phyloP scores from a whole-genome alignment of 2,888 invertebrate genomes.

The Agapetus fuscipes region DNA sequence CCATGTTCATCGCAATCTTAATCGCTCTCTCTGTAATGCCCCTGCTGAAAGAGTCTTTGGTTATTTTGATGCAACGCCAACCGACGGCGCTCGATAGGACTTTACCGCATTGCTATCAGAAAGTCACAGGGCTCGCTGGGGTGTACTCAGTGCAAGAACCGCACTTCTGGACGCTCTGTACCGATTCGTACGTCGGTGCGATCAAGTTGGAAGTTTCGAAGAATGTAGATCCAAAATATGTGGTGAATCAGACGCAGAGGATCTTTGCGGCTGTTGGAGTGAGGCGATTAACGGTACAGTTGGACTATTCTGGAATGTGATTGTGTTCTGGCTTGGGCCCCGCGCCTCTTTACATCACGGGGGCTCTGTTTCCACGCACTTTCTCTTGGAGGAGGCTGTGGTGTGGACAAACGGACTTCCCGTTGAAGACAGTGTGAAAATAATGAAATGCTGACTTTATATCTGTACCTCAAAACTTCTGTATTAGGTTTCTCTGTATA shows the following conservation, averaged over 20 bases:
- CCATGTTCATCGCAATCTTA: constrained; percentile 88
- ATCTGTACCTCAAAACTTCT: too few species aligned
- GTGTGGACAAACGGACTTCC: too few species aligned
- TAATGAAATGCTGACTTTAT: too few species aligned
- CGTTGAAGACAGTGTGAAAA: too few species aligned
- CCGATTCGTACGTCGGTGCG: constrained; percentile 86
- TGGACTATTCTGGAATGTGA: constrained; percentile 82
- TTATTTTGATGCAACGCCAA: constrained; percentile 91
- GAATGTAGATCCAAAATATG: constrained; percentile 86
- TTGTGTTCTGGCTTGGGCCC: too few species aligned
- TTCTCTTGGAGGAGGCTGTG: too few species aligned
- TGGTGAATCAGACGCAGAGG: constrained; percentile 85
- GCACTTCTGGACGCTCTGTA: constrained; percentile 97
- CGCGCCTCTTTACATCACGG: too few species aligned
- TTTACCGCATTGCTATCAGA: constrained; percentile 81
- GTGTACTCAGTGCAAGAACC: constrained; percentile 95
- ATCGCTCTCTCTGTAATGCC: constrained; percentile 82
- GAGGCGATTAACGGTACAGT: constrained; percentile 83
- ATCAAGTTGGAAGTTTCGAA: constrained; percentile 92
- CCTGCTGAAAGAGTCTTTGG: constrained; percentile 76
- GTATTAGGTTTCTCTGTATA: too few species aligned
- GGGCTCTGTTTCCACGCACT: constrained; percentile 3
- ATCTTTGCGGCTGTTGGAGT: constrained; percentile 92
- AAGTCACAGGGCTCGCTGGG: constrained; percentile 82
- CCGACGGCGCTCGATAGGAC: constrained; percentile 72